phyloP scores from a whole-genome alignment of 2,888 invertebrate species.

The Pelosia muscerda region DNA sequence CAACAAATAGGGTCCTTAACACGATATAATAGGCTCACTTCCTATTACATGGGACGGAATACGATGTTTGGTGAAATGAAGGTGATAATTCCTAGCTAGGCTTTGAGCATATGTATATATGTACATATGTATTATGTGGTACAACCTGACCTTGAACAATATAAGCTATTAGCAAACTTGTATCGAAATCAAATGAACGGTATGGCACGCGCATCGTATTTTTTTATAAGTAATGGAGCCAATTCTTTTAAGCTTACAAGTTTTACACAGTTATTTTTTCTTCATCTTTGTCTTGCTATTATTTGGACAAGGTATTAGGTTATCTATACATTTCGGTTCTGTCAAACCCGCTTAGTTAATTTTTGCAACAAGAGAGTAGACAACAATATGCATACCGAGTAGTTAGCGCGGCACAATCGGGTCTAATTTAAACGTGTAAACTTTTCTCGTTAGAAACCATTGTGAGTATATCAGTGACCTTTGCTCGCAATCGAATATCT shows the following conservation, averaged over 20 bases:
- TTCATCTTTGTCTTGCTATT: background rate
- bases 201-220: background rate
- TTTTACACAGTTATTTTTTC: background rate
- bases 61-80: no score
- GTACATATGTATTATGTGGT: no score
- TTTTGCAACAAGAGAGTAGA: conserved; percentile 4
- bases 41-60: no score
- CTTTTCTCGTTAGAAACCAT: conserved; percentile 49
- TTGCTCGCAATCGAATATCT: conserved; percentile 51
- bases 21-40: no score
- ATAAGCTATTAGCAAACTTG: no score
- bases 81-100: no score
- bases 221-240: background rate
- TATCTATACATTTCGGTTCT: background rate
- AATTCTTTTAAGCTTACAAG: background rate
- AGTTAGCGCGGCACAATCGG: conserved; percentile 35
- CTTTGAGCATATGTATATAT: no score
- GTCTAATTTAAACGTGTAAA: conserved; percentile 53
- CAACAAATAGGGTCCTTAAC: no score
- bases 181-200: background rate
- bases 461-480: conserved; percentile 50
- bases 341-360: background rate
- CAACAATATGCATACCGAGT: background rate
- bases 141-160: no score
- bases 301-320: background rate